These are phyloP conservation scores for Holacanthella duospinosa DNA, from an alignment of 2,888 invertebrate species.

Conservation along the genomic window DNA sequence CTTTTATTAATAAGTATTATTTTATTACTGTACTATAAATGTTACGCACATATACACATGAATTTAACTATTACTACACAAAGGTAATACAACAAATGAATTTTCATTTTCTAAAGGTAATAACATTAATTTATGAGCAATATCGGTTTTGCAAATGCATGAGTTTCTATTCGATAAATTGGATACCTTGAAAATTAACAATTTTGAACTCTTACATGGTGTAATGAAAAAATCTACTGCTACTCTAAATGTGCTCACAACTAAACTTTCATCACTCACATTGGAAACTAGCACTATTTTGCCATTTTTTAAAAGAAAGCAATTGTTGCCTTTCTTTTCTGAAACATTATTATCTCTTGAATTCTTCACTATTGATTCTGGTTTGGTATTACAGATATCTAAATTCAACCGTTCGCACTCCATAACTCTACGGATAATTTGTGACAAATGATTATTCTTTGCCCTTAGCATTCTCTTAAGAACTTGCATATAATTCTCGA, in stretches of 20 bases:
- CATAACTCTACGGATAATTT: neutral
- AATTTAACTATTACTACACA: neutral
- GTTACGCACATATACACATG: too few species aligned
- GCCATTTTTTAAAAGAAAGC: neutral
- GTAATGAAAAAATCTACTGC: neutral
- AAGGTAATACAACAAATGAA: neutral
- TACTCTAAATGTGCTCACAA: neutral
- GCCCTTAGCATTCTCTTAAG: slow-evolving; percentile 17
- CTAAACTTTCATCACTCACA: neutral
- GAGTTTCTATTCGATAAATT: too few species aligned
- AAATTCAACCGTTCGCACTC: neutral
- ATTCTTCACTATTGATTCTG: too few species aligned
- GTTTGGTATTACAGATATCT: too few species aligned
- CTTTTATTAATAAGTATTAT: too few species aligned
- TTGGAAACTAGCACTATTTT: neutral
- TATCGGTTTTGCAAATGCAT: too few species aligned
- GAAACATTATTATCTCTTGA: neutral
- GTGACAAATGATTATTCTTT: slow-evolving; percentile 6
- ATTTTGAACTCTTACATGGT: neutral
- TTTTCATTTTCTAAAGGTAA: neutral
- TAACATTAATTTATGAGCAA: neutral
- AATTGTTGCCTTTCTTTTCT: neutral
- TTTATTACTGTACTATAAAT: too few species aligned
- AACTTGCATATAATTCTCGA: slow-evolving; percentile 39
- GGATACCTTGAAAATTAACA: neutral